A percentile compares a stretch with the other conserved stretches of the same genome.
These are phyloP conservation scores for Polyommatus iphigenia DNA, from an alignment of 2,888 invertebrate species.

Conservation along the genomic window DNA sequence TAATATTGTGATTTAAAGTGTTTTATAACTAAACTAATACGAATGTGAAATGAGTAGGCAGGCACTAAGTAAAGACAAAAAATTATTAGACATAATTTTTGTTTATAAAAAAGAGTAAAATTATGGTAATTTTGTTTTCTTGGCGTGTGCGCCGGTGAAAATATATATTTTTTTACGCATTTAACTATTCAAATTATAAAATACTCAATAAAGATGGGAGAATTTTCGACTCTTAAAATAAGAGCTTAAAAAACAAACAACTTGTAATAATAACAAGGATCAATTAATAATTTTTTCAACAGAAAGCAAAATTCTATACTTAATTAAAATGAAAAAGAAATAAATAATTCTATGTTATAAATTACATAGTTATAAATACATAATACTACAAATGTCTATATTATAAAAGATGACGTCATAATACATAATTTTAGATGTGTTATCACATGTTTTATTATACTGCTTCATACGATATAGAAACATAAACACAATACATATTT, in stretches of 20 bases:
- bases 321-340: neutral
- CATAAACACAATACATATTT: constrained; percentile 48
- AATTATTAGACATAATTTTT: neutral
- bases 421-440: constrained; percentile 4
- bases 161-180: neutral
- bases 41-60: neutral
- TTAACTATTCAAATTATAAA: neutral
- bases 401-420: neutral
- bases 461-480: constrained; percentile 48
- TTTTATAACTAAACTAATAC: neutral
- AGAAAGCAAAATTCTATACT: neutral
- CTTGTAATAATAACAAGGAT: constrained; percentile 2
- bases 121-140: neutral
- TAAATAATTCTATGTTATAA: neutral
- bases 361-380: neutral
- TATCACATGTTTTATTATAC: constrained; percentile 8
- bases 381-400: constrained; percentile 7
- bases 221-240: neutral
- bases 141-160: neutral
- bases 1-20: neutral
- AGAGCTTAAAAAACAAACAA: neutral
- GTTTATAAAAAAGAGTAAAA: neutral
- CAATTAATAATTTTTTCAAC: neutral
- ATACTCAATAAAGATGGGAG: neutral
- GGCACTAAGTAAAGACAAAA: neutral